Conservation (phyloP, 1,140 invertebrate species). For the Tetramorium parvispinum region DNA sequence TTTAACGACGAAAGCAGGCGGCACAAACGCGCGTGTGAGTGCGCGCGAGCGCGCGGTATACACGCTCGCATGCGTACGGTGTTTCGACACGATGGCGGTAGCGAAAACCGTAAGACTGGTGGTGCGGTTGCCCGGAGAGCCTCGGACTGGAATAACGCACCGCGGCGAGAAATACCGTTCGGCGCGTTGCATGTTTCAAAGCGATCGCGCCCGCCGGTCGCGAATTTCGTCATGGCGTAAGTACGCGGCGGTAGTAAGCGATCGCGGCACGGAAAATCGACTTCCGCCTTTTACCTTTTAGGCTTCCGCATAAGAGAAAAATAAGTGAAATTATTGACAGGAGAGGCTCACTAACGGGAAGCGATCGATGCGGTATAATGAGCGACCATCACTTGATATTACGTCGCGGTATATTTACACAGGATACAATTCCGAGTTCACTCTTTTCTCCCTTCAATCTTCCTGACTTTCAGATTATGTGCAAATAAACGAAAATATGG, state of each 20-base stretch:
- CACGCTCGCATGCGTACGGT: slow-evolving; percentile 38
- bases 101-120: slow-evolving; percentile 48
- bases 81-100: slow-evolving; percentile 33
- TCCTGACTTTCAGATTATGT: not conserved
- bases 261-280: slow-evolving; percentile 32
- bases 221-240: slow-evolving; percentile 45
- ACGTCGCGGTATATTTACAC: slow-evolving; percentile 9
- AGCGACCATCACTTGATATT: not conserved
- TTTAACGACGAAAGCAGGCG: slow-evolving; percentile 60
- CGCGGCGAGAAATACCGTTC: slow-evolving; percentile 38
- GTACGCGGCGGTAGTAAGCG: not conserved
- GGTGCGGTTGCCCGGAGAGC: slow-evolving; percentile 9
- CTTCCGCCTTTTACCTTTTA: slow-evolving; percentile 46
- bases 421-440: slow-evolving; percentile 17
- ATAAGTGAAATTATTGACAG: slow-evolving; percentile 48
- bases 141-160: slow-evolving; percentile 27
- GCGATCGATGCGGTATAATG: slow-evolving; percentile 19
- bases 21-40: not conserved
- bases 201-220: slow-evolving; percentile 29
- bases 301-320: slow-evolving; percentile 38
- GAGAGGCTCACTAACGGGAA: slow-evolving; percentile 17
- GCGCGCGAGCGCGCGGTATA: slow-evolving; percentile 9
- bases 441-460: slow-evolving; percentile 16
- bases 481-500: not conserved
- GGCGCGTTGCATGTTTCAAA: slow-evolving; percentile 48